These are phyloP conservation scores for Sphyrna mokarran DNA, from an alignment of 2,113 vertebrate genomes.

Conservation along the genomic window DNA sequence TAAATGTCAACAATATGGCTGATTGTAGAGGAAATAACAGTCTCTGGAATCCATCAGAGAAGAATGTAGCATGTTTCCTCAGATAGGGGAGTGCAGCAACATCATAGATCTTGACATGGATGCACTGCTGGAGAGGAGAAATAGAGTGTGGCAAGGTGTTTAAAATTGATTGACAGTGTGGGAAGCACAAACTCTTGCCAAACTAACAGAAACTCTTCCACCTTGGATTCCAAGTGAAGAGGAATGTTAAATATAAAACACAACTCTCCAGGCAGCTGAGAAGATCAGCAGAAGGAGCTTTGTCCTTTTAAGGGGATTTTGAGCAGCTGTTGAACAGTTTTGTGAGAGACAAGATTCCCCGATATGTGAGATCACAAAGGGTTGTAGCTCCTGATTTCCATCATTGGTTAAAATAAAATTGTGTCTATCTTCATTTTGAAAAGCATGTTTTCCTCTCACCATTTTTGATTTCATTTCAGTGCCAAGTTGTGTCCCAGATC, in stretches of 20 bases:
- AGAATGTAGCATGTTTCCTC: not conserved
- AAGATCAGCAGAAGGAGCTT: not conserved
- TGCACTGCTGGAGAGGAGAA: not conserved
- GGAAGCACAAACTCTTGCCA: not conserved
- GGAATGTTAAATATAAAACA: not conserved
- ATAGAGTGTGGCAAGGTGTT: not conserved
- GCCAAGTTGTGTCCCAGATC: not conserved
- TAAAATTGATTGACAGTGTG: not conserved
- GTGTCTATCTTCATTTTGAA: not conserved
- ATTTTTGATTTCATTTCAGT: not conserved
- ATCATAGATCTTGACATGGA: not conserved
- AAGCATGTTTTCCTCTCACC: not conserved
- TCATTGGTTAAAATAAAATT: not conserved
- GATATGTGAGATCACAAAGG: not conserved
- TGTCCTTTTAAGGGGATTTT: not conserved
- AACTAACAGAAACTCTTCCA: not conserved
- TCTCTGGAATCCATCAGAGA: not conserved
- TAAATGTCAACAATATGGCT: conserved; percentile 5
- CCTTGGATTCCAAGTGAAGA: not conserved
- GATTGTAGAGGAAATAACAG: not conserved
- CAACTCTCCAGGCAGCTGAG: not conserved
- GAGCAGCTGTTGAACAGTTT: not conserved
- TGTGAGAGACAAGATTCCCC: not conserved
- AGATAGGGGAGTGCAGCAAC: not conserved
- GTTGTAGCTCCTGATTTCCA: not conserved